Percentiles rank a stretch among this genome's conserved stretches.
Evolutionary conservation across 2,113 vertebrate species (phyloP).

Genomic region (Ailurus styani): DNA sequence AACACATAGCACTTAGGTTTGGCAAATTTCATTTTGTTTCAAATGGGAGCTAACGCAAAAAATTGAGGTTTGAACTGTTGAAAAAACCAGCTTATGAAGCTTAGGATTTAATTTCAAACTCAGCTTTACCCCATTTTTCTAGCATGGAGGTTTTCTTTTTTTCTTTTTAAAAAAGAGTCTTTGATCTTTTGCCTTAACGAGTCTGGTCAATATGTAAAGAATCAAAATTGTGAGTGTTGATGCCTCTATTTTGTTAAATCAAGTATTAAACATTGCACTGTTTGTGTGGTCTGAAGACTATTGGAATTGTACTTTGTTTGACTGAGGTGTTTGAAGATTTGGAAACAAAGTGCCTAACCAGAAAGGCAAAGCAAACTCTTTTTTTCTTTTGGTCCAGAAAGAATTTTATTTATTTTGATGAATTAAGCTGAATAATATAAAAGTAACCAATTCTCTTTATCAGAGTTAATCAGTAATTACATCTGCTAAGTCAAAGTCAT

Average conservation of each 20-base stretch:
- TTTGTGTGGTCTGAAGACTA: slow-evolving; percentile 54
- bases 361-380: neutral
- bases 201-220: slow-evolving; percentile 33
- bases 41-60: neutral
- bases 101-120: slow-evolving; percentile 48
- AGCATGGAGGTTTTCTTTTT: slow-evolving; percentile 13
- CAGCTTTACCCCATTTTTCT: slow-evolving; percentile 18
- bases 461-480: neutral
- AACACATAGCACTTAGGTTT: neutral
- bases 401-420: slow-evolving; percentile 40
- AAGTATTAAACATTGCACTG: slow-evolving; percentile 42
- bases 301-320: neutral
- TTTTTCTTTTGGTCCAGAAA: neutral
- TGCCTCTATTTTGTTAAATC: slow-evolving; percentile 51
- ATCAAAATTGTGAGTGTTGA: slow-evolving; percentile 33
- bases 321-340: slow-evolving; percentile 26
- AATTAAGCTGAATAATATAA: slow-evolving; percentile 24
- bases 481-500: neutral
- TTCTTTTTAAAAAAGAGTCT: neutral
- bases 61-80: neutral
- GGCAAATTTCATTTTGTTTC: slow-evolving; percentile 24
- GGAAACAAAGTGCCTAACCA: neutral
- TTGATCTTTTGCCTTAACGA: slow-evolving; percentile 55
- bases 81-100: neutral
- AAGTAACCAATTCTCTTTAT: neutral